Evolutionary conservation across 1,140 invertebrate genomes (phyloP).

Genomic region (Neotoxoptera formosana): DNA sequence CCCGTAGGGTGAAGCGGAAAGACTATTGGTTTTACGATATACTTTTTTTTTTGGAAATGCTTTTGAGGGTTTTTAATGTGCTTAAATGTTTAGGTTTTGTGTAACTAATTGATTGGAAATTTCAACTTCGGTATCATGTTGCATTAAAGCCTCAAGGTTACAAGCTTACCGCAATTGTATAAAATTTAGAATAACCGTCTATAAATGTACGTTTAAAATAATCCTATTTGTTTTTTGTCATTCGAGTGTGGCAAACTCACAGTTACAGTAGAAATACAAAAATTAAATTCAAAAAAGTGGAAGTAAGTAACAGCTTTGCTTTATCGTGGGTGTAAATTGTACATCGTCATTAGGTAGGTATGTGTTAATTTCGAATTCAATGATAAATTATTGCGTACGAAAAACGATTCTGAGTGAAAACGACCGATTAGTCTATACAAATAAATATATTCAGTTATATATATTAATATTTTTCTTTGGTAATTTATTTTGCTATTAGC

Average conservation of each 20-base stretch:
- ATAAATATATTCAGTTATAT: not conserved
- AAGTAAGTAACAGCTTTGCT: not conserved
- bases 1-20: not conserved
- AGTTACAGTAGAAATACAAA: not conserved
- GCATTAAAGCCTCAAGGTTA: not conserved
- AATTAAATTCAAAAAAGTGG: not conserved
- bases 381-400: not conserved
- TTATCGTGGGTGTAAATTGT: not conserved
- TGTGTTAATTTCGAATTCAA: not conserved
- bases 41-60: not conserved
- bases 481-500: not conserved
- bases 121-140: not conserved
- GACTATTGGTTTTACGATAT: constrained; percentile 7
- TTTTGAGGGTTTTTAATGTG: not conserved
- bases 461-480: not conserved
- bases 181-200: not conserved
- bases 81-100: not conserved
- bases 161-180: not conserved
- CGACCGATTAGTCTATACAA: not conserved
- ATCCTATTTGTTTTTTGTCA: not conserved
- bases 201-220: not conserved
- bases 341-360: not conserved
- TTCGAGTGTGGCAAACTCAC: not conserved
- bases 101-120: not conserved
- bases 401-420: not conserved